phyloP scores from a whole-genome alignment of 2,113 vertebrate genomes.

The Nannobrachium achirus region DNA sequence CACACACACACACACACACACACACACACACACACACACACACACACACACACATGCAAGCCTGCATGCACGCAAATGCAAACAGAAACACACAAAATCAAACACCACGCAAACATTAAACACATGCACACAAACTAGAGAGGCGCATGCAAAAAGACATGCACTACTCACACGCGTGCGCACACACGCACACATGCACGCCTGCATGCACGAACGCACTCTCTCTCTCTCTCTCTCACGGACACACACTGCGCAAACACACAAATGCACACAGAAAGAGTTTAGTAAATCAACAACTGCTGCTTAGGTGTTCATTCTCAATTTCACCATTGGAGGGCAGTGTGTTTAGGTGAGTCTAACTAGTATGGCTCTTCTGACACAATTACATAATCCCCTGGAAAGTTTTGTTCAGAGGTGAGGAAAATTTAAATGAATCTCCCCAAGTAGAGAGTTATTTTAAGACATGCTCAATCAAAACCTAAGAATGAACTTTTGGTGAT shows the following conservation, averaged over 20 bases:
- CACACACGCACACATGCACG: slow-evolving; percentile 15
- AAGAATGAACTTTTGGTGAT: slow-evolving; percentile 39
- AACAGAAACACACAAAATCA: neutral
- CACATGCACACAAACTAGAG: slow-evolving; percentile 1
- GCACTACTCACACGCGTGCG: slow-evolving; percentile 21
- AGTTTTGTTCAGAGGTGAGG: slow-evolving; percentile 69
- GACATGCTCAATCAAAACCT: slow-evolving; percentile 53
- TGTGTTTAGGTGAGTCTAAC: slow-evolving; percentile 24
- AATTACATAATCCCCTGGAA: slow-evolving; percentile 74
- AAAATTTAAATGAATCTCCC: slow-evolving; percentile 63
- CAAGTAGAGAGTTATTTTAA: slow-evolving; percentile 56
- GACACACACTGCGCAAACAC: neutral
- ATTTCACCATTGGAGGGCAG: slow-evolving; percentile 60
- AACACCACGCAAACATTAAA: slow-evolving; percentile 6
- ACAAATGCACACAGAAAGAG: neutral
- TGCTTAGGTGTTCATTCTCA: neutral
- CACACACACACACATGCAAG: slow-evolving; percentile 24
- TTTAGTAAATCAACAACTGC: neutral
- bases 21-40: slow-evolving; percentile 3
- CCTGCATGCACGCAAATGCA: neutral
- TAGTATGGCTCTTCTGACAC: slow-evolving; percentile 24
- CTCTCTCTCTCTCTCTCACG: no score
- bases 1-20: slow-evolving; percentile 6
- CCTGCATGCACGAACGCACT: no score
- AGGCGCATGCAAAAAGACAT: neutral